A percentile compares a stretch with the other conserved stretches of the same genome.
Conservation (phyloP, 1,140 invertebrate genomes). For the fruit fly (Drosophila melanogaster) region Release_6_plus_ISO1_MT NC_004354.4:13746001-13746500, state of each 20-base stretch:
- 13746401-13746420: conserved; percentile 54
- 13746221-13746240: conserved; percentile 11
- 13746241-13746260: conserved; percentile 5
- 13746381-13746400: conserved; percentile 51
- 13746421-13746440: conserved; percentile 75
- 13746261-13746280: conserved; percentile 19
- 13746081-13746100: conserved; percentile 9
- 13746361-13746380: conserved; percentile 32
- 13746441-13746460: conserved; percentile 74
- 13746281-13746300: conserved; percentile 4
- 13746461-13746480: conserved; percentile 37
- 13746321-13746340: conserved; percentile 62
- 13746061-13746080: not conserved
- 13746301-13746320: conserved; percentile 11
- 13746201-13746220: conserved; percentile 3
- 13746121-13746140: conserved; percentile 71
- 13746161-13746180: conserved; percentile 46
- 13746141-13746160: conserved; percentile 28
- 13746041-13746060: not conserved
- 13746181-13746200: conserved; percentile 9
- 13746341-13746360: conserved; percentile 71
- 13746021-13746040: conserved; percentile 8
- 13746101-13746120: conserved; percentile 49
- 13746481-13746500: conserved; percentile 7
- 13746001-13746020: too few species aligned